Evolutionary conservation across 1,140 invertebrate genomes (phyloP).

Genomic region (Drosophila athabasca): DNA sequence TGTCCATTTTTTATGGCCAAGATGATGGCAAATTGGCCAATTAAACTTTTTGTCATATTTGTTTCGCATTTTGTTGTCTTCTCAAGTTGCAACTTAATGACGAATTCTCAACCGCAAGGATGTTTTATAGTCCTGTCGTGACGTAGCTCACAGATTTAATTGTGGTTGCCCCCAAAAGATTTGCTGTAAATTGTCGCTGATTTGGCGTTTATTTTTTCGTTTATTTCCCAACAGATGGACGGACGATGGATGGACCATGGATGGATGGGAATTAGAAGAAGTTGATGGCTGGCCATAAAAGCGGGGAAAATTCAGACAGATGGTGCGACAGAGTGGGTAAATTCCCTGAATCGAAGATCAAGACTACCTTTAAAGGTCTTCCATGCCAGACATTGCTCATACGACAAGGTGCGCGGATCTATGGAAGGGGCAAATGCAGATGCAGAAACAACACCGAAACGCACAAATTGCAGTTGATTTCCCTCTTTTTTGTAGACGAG

Average conservation of each 20-base stretch:
- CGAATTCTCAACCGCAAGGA: conserved; percentile 20
- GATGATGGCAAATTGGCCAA: conserved; percentile 72
- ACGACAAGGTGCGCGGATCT: conserved; percentile 1
- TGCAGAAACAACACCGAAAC: conserved; percentile 38
- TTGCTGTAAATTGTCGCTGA: conserved; percentile 28
- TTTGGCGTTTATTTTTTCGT: conserved; percentile 9
- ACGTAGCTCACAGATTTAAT: conserved; percentile 44
- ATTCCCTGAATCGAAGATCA: too few species aligned
- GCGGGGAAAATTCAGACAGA: neutral
- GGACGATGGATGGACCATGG: too few species aligned
- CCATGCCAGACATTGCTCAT: conserved; percentile 13
- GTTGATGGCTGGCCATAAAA: conserved; percentile 20
- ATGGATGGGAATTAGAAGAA: neutral
- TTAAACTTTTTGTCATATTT: conserved; percentile 74
- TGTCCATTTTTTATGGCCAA: conserved; percentile 62
- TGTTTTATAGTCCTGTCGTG: conserved; percentile 54
- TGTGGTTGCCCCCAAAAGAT: conserved; percentile 40
- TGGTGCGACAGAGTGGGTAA: neutral
- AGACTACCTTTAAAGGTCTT: too few species aligned
- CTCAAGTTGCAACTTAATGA: conserved; percentile 53
- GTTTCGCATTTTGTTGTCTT: conserved; percentile 64
- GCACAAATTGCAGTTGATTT: conserved; percentile 62
- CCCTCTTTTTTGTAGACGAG: conserved; percentile 14
- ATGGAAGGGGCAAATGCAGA: too few species aligned
- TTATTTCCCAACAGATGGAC: conserved; percentile 15